These are phyloP conservation scores for Cygnus atratus DNA, from an alignment of 2,113 vertebrate genomes.

Conservation along the genomic window DNA sequence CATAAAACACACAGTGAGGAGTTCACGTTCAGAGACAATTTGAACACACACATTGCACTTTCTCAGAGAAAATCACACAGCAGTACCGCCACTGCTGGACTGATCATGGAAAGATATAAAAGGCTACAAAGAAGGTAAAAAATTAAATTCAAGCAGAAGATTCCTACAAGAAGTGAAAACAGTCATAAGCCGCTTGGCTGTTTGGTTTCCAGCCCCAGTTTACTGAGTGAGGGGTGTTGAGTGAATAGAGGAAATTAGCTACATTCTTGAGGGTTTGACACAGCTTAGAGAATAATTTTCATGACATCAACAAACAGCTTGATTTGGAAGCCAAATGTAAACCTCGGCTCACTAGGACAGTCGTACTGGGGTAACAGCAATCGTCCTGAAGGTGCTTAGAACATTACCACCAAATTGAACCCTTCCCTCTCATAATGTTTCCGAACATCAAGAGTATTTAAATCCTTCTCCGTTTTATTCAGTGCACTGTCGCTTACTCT, in stretches of 20 bases:
- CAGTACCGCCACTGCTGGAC: not conserved
- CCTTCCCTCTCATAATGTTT: not conserved
- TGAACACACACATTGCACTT: not conserved
- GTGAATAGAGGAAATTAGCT: conserved; percentile 21
- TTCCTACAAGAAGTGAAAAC: not conserved
- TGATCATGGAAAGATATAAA: not conserved
- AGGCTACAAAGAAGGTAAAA: not conserved
- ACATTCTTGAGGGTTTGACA: conserved; percentile 44
- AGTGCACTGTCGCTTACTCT: not conserved
- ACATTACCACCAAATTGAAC: not conserved
- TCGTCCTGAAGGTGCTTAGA: not conserved
- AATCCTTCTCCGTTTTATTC: not conserved
- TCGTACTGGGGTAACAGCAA: not conserved
- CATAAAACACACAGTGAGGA: rapidly evolving
- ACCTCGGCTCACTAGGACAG: not conserved
- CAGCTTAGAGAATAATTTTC: conserved; percentile 4
- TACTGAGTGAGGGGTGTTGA: not conserved
- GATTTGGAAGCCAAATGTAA: not conserved
- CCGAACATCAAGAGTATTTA: not conserved
- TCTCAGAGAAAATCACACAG: not conserved
- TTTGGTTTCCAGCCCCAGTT: not conserved
- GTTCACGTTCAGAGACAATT: not conserved
- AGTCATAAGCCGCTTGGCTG: not conserved
- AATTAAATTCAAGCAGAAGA: not conserved
- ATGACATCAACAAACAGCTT: conserved; percentile 1